Evolutionary conservation across 2,797 vertebrate genomes (phyloP), one percentile per base, ranked within the genome.

Genomic region (Petrocephalus schoutedeni): DNA sequence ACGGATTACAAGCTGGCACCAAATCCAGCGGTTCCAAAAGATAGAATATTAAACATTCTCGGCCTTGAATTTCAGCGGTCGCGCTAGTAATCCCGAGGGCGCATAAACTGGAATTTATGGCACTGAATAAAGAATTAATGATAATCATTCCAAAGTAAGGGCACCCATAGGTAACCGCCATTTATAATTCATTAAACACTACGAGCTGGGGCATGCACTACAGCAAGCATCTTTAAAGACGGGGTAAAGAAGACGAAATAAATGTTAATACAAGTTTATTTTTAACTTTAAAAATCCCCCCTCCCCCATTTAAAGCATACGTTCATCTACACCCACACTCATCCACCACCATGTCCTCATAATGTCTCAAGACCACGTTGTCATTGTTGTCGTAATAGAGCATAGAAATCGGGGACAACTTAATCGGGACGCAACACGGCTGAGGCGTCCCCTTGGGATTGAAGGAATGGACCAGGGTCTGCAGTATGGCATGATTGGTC

Each of bases 291-390:
- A 54, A 45, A 45, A 45, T 45, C 41, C 4, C 19, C 9, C 45
- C 9, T 14, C n/a, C 49, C 19, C 4, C 36, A 21, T 51, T 51
- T 54, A 71, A 71, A 74, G n/a, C 9, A 85, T 71, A 71, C 21
- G 6, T 49, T 74, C 91, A 99, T 61, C 98, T 95, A 91, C 98
- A 99, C 0, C 98, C 97, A 0, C 98, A 99, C 93, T 98, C 97
- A 0, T 99, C 97, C 93, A 99, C 98, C 92, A 97, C 97, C 98
- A 99, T 99, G 92, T 99, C 97, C 91, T 98, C 96, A 23, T 98
- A 98, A 91, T 98, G 98, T 2, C 97, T 89, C 1, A 99, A 94
- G 87, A 99, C 98, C 89, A 99, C 98, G 14, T 99, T 99, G 93
- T 99, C 98, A 0, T 96, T 96, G 93, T 99, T 98, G 93, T 98